phyloP scores from a whole-genome alignment of 1,140 invertebrate genomes.

The Drosophila pallidifrons region DNA sequence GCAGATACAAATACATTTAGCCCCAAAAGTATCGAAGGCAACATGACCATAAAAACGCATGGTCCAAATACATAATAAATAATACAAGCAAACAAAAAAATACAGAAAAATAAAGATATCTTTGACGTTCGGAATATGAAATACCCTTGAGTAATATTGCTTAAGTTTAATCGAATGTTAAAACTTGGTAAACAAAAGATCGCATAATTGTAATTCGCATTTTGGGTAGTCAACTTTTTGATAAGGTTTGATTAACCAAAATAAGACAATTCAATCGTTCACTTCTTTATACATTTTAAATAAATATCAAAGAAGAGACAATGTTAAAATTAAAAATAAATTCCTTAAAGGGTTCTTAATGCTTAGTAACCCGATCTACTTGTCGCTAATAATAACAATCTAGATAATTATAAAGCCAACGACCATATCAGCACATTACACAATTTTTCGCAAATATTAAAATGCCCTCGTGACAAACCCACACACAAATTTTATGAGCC shows the following conservation, averaged over 20 bases:
- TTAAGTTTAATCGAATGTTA: background rate
- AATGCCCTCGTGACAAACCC: background rate
- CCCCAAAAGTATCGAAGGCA: constrained; percentile 22
- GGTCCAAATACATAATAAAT: constrained; percentile 9
- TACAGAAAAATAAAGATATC: background rate
- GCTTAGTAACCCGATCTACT: background rate
- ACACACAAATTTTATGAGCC: background rate
- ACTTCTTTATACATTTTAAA: too few relatives aligned
- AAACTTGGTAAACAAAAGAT: background rate
- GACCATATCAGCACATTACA: background rate
- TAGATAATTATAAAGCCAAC: background rate
- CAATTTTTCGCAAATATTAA: background rate
- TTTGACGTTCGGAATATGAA: background rate
- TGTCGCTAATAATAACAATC: background rate
- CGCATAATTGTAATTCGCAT: too few relatives aligned
- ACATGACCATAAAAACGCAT: constrained; percentile 59
- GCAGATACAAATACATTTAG: constrained; percentile 47
- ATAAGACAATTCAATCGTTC: too few relatives aligned
- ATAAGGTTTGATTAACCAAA: too few relatives aligned
- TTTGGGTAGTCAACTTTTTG: too few relatives aligned
- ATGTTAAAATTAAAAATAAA: too few relatives aligned
- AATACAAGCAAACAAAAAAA: background rate
- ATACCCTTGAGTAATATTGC: background rate
- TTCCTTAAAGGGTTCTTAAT: background rate
- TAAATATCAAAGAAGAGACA: too few relatives aligned